Evolutionary conservation across 2,113 vertebrate genomes (phyloP).

Genomic region (human): GRCh38 chr15:95351501-95352000

Average conservation of each 20-base stretch:
- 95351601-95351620: no score
- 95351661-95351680: no score
- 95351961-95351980: fast-evolving
- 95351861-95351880: neutral
- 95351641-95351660: no score
- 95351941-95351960: neutral
- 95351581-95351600: no score
- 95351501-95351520: no score
- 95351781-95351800: neutral
- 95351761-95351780: neutral
- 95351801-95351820: fast-evolving
- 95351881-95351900: constrained; percentile 5
- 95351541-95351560: no score
- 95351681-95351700: neutral
- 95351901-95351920: constrained; percentile 21
- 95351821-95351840: neutral
- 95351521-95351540: no score
- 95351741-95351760: neutral
- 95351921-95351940: neutral
- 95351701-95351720: neutral
- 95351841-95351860: neutral
- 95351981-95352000: neutral
- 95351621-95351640: no score
- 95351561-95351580: no score
- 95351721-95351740: neutral